A percentile compares a stretch with the other conserved stretches of the same genome.
These are phyloP conservation scores for Cheirogaleus major DNA, from an alignment of 2,797 vertebrate genomes.

Conservation along the genomic window DNA sequence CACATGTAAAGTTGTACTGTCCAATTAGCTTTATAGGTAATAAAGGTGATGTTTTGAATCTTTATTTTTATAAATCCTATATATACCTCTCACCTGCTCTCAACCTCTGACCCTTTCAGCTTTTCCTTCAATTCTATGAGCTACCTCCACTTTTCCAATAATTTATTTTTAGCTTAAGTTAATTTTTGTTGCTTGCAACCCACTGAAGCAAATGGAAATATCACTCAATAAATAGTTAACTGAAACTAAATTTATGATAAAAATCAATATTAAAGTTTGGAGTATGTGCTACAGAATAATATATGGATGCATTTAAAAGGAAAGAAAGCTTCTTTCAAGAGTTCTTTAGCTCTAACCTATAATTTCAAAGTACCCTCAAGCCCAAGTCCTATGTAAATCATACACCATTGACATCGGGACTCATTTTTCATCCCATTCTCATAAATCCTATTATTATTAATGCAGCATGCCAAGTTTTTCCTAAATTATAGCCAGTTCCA, in stretches of 20 bases:
- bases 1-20: not conserved
- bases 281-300: not conserved
- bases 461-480: not conserved
- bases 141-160: not conserved
- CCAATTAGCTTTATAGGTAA: not conserved
- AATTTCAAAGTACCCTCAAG: not conserved
- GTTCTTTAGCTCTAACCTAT: not conserved
- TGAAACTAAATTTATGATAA: constrained; percentile 19
- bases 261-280: not conserved
- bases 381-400: not conserved
- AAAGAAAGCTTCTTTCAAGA: not conserved
- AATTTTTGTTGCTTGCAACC: constrained; percentile 24
- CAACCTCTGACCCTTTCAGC: not conserved
- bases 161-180: constrained; percentile 24
- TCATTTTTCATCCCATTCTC: not conserved
- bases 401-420: not conserved
- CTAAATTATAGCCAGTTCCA: not conserved
- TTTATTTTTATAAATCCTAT: constrained; percentile 9
- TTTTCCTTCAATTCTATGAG: not conserved
- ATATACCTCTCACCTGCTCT: not conserved
- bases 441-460: constrained; percentile 12
- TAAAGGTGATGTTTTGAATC: not conserved
- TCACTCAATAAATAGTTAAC: not conserved
- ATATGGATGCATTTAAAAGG: constrained; percentile 17
- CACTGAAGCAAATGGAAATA: not conserved